phyloP scores from a whole-genome alignment of 1,140 invertebrate genomes.

The Bombus huntii region DNA sequence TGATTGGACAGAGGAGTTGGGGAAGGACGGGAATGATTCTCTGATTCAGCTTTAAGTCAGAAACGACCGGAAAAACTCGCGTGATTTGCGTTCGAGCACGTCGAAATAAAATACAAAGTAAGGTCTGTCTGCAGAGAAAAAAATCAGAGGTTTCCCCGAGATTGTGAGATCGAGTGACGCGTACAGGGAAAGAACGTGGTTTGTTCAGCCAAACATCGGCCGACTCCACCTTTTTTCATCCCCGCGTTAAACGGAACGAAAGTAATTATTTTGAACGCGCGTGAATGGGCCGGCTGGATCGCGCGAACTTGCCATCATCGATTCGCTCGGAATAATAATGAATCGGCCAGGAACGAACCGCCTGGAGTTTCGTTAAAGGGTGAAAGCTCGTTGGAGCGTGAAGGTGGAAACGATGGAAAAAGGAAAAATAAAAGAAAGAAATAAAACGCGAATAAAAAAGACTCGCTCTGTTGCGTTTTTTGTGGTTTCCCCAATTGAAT shows the following conservation, averaged over 20 bases:
- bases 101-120: background rate
- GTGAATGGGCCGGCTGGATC: background rate
- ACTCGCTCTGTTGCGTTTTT: background rate
- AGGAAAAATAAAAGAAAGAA: no score
- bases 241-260: slow-evolving; percentile 36
- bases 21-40: background rate
- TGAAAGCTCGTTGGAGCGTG: background rate
- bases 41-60: background rate
- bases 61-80: no score
- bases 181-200: slow-evolving; percentile 25
- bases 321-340: slow-evolving; percentile 9
- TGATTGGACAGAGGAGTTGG: background rate
- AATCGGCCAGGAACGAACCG: background rate
- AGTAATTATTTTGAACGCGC: slow-evolving; percentile 48
- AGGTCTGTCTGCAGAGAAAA: background rate
- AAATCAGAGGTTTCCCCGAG: background rate
- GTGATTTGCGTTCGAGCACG: background rate
- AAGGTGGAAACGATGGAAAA: background rate
- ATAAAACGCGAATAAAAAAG: background rate
- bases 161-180: slow-evolving; percentile 34
- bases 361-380: slow-evolving; percentile 11
- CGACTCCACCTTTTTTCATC: background rate
- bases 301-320: background rate
- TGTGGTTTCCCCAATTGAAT: background rate
- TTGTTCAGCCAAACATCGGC: background rate